Base-by-base conservation (phyloP, 2,113 vertebrate species). In the Prunella fulvescens region DNA sequence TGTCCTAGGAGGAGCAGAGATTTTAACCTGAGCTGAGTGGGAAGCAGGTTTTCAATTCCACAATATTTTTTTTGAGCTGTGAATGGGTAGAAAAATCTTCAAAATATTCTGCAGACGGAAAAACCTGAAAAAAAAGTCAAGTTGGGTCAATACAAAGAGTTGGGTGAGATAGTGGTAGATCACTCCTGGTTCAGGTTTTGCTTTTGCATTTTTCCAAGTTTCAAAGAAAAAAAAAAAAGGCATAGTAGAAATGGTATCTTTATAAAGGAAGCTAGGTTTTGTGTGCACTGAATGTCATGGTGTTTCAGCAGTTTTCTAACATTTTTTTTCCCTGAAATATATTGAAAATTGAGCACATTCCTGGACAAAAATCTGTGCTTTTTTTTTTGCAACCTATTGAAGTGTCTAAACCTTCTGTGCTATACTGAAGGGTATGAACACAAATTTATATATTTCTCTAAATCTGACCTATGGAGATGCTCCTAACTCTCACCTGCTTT, bases 351-450 rank as follows among this genome's bases (percentile, higher is more conserved):
- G 15, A 70, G 22, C 35, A 56, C 4, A 1, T 0, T 18, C 17
- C 19, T 37, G 12, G 5, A 71, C 23, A 64, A 40, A 80, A 1
- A 64, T 4, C 9, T 8, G 4, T 35, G 12, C 0, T 3, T 4
- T 29, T 28, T 18, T 47, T 33, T 79, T 37, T 35, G 1, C 19
- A 57, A 11, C 13, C 6, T 82, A 1, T 8, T 25, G 12, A 26
- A 60, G 9, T 40, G 35, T 13, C 47, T 64, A 62, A 50, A 42
- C 20, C 24, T 51, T 11, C 35, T 67, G 40, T 25, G 7, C 39
- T 79, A 5, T 29, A 31, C 18, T 28, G n/a, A 37, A 70, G 12
- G 4, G 8, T 6, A 10, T 42, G 47, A 53, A 42, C 9, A 16
- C 19, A 71, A 48, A 71, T 64, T 72, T 13, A 19, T 17, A 23